These are phyloP conservation scores for Metellina segmentata DNA, from an alignment of 2,888 invertebrate genomes.

Conservation along the genomic window DNA sequence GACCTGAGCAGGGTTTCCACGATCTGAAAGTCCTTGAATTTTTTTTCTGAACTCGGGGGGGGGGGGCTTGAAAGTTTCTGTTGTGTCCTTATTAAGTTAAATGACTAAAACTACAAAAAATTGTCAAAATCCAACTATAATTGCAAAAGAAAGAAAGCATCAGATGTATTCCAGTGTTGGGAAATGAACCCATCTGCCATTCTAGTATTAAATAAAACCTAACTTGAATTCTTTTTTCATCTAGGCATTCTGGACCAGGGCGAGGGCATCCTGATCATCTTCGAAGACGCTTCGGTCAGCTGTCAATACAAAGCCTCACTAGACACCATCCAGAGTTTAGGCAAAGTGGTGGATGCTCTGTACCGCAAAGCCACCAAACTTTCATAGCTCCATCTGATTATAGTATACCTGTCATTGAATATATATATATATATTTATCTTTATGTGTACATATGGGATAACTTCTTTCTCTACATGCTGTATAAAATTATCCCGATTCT, in stretches of 20 bases:
- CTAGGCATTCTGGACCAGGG: conserved; percentile 99
- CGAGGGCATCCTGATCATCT: conserved; percentile 97
- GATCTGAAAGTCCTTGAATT: too few species aligned
- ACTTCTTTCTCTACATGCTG: not conserved
- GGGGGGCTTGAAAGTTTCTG: not conserved
- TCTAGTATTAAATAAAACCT: not conserved
- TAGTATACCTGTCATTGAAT: conserved; percentile 4
- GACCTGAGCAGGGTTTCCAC: too few species aligned
- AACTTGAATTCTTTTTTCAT: conserved; percentile 30
- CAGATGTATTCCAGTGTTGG: not conserved
- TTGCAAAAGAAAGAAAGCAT: not conserved
- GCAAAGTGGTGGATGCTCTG: conserved; percentile 99
- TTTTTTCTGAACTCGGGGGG: not conserved
- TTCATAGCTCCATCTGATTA: conserved; percentile 84
- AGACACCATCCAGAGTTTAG: conserved; percentile 99
- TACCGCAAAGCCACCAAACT: conserved; percentile 99
- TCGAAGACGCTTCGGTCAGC: conserved; percentile 96
- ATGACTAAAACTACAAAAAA: not conserved
- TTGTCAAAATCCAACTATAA: not conserved
- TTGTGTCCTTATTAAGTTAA: not conserved
- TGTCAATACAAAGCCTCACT: conserved; percentile 98
- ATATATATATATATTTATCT: conserved; percentile 1
- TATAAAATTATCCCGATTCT: not conserved
- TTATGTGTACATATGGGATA: conserved; percentile 16
- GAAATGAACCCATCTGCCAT: not conserved